Percentiles rank a stretch among this genome's conserved stretches.
Conservation (phyloP, 1,140 invertebrate genomes). For the Anastrepha obliqua region DNA sequence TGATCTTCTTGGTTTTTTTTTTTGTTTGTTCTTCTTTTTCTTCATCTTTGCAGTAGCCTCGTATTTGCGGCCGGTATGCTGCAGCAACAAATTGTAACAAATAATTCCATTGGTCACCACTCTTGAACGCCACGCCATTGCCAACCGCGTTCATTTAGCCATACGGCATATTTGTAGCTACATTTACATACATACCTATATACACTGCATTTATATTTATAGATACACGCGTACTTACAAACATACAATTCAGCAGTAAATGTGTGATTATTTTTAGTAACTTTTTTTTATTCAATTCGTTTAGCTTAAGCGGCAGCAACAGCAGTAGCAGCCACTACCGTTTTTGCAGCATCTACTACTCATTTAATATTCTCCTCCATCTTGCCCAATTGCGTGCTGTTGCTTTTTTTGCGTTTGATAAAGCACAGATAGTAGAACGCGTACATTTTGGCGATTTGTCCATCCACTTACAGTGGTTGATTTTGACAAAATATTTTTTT, state of each 20-base stretch:
- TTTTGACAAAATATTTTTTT: neutral
- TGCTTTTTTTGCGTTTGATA: neutral
- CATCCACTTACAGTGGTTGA: neutral
- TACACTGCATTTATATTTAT: neutral
- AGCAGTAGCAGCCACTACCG: neutral
- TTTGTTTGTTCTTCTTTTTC: neutral
- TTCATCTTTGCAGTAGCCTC: neutral
- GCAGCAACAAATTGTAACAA: neutral
- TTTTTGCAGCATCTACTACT: neutral
- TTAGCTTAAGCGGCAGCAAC: neutral
- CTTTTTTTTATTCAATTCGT: neutral
- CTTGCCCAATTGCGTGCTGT: neutral
- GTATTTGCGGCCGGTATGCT: neutral
- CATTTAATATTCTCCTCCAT: neutral
- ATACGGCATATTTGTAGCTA: neutral
- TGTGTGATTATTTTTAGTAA: slow-evolving; percentile 11
- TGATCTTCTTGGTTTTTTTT: neutral
- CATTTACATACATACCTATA: neutral
- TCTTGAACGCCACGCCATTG: neutral
- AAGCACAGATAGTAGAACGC: neutral
- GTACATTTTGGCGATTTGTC: neutral
- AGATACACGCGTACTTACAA: neutral
- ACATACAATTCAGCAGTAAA: slow-evolving; percentile 12
- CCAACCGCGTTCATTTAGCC: neutral
- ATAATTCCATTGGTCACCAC: slow-evolving; percentile 18